These are phyloP conservation scores for Oceanodroma leucorhoa DNA, from an alignment of 2,797 vertebrate species.

Conservation along the genomic window DNA sequence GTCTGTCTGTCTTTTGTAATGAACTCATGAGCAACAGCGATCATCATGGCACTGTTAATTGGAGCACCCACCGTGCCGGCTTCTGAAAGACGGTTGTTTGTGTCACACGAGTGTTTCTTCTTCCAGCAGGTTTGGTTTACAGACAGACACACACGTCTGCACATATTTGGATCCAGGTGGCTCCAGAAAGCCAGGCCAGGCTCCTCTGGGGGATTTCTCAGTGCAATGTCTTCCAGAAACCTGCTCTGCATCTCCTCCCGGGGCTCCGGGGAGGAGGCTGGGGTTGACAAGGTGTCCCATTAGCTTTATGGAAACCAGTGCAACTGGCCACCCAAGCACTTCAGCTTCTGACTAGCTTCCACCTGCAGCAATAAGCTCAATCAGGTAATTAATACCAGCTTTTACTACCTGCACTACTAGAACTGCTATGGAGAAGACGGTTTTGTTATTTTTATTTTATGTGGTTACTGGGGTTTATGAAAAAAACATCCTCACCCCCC, in stretches of 20 bases:
- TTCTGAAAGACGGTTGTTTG: constrained; percentile 11
- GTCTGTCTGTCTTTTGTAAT: constrained; percentile 67
- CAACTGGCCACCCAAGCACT: constrained; percentile 25
- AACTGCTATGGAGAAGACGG: neutral
- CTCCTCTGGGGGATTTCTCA: neutral
- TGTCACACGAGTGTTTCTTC: neutral
- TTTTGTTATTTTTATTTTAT: constrained; percentile 48
- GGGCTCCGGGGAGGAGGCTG: neutral
- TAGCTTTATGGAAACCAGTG: neutral
- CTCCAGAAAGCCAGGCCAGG: neutral
- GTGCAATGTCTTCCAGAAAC: neutral
- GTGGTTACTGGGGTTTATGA: constrained; percentile 2
- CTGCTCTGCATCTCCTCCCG: accelerated
- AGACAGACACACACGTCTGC: neutral
- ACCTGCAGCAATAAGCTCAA: constrained; percentile 48
- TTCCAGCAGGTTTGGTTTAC: neutral
- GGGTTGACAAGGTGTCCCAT: neutral
- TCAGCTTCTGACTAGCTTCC: constrained; percentile 12
- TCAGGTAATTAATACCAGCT: constrained; percentile 46
- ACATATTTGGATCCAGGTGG: neutral
- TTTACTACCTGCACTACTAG: constrained; percentile 28
- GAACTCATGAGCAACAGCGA: constrained; percentile 31
- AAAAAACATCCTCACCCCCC: neutral
- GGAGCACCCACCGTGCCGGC: constrained; percentile 53
- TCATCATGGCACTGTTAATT: constrained; percentile 48